Conservation (phyloP, 1,140 invertebrate genomes). For the Episyrphus balteatus region DNA sequence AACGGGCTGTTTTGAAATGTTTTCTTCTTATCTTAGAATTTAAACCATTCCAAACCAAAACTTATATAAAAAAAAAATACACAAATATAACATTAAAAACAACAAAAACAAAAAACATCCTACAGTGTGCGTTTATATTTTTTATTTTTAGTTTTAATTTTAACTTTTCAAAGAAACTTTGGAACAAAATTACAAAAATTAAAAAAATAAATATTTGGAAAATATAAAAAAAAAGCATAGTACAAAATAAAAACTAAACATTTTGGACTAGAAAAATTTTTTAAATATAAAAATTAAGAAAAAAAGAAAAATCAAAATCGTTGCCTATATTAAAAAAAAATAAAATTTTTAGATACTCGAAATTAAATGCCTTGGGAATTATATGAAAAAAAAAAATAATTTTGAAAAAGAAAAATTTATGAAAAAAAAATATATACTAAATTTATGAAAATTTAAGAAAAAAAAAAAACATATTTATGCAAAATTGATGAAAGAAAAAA, state of each 20-base stretch:
- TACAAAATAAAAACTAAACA: constrained; percentile 12
- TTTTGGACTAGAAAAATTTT: constrained; percentile 7
- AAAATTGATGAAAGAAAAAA: background rate
- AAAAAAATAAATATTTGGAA: too few relatives aligned
- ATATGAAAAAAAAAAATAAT: constrained; percentile 30
- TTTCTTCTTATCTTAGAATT: too few relatives aligned
- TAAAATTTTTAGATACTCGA: constrained; percentile 20
- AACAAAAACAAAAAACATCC: too few relatives aligned
- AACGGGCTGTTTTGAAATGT: too few relatives aligned
- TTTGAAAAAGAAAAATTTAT: constrained; percentile 21
- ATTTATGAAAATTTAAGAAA: constrained; percentile 1
- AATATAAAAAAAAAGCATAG: background rate
- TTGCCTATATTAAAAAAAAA: constrained; percentile 12
- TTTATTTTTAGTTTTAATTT: too few relatives aligned
- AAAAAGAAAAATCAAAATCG: constrained; percentile 5
- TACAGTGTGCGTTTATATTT: too few relatives aligned
- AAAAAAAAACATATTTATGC: background rate
- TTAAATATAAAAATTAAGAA: background rate
- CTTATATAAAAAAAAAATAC: too few relatives aligned
- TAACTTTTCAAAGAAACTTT: too few relatives aligned
- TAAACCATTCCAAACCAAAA: too few relatives aligned
- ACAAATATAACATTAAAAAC: too few relatives aligned
- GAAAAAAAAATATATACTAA: constrained; percentile 9
- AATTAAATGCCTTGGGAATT: constrained; percentile 32
- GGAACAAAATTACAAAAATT: too few relatives aligned